Conservation (phyloP, 2,888 invertebrate genomes). For the Seira sanloemensis region DNA sequence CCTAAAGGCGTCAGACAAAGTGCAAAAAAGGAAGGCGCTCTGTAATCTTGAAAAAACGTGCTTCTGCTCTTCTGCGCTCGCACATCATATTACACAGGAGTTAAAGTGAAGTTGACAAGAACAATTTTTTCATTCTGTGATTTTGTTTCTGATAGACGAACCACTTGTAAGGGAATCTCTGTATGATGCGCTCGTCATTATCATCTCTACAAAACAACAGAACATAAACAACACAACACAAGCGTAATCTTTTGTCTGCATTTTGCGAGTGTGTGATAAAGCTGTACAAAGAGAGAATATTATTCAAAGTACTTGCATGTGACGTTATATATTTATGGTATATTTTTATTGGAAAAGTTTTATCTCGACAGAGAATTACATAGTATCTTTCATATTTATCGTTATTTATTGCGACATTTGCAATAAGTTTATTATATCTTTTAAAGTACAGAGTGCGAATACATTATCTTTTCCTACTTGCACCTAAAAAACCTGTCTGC, state of each 20-base stretch:
- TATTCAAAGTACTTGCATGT: neutral
- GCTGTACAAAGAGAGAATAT: neutral
- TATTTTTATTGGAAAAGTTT: conserved; percentile 4
- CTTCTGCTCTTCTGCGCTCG: neutral
- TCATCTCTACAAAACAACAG: neutral
- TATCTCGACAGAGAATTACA: neutral
- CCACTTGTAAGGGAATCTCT: neutral
- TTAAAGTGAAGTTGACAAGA: neutral
- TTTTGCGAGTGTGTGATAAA: neutral
- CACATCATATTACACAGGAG: neutral
- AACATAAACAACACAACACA: neutral
- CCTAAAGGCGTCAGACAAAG: conserved; percentile 20
- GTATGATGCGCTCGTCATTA: neutral
- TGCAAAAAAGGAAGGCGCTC: conserved; percentile 41
- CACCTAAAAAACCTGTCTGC: neutral
- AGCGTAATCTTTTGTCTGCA: neutral
- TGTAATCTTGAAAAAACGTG: neutral
- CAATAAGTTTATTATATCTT: neutral
- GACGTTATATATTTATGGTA: neutral
- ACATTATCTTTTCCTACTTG: neutral
- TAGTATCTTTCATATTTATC: neutral
- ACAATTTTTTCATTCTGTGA: neutral
- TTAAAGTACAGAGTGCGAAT: neutral
- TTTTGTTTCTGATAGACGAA: neutral
- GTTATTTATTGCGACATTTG: neutral